Conservation (phyloP, 2,113 vertebrate species). For the Maccullochella peelii region DNA sequence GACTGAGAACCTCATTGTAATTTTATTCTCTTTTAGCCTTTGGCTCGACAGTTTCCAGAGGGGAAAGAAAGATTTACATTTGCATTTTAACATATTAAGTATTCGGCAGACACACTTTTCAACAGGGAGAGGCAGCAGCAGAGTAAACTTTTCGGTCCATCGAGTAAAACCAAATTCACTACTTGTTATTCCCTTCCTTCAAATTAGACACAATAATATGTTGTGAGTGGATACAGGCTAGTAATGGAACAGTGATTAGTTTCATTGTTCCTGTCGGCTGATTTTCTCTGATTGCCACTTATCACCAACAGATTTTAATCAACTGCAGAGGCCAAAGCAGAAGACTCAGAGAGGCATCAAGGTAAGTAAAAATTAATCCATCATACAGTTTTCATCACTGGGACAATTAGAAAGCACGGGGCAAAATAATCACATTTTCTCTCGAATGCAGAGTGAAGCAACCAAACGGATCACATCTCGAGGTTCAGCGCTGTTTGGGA, state of each 20-base stretch:
- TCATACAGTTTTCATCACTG: conserved; percentile 11
- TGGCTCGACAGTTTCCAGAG: not conserved
- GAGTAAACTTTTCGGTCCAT: not conserved
- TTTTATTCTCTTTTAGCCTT: conserved; percentile 24
- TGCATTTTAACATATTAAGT: conserved; percentile 6
- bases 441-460: not conserved
- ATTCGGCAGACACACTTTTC: not conserved
- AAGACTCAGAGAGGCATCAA: not conserved
- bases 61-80: not conserved
- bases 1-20: conserved; percentile 12
- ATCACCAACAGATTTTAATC: conserved; percentile 47
- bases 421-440: conserved; percentile 3
- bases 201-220: not conserved
- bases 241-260: conserved; percentile 12
- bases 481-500: conserved; percentile 19
- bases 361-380: conserved; percentile 14
- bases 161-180: not conserved
- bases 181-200: not conserved
- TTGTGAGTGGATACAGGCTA: not conserved
- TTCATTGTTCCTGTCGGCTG: conserved; percentile 22
- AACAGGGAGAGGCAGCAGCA: not conserved
- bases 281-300: conserved; percentile 41
- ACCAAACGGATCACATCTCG: not conserved
- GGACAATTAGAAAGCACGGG: not conserved
- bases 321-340: not conserved